phyloP scores from a whole-genome alignment of 2,888 invertebrate genomes.

The Standfussiana lucernea region DNA sequence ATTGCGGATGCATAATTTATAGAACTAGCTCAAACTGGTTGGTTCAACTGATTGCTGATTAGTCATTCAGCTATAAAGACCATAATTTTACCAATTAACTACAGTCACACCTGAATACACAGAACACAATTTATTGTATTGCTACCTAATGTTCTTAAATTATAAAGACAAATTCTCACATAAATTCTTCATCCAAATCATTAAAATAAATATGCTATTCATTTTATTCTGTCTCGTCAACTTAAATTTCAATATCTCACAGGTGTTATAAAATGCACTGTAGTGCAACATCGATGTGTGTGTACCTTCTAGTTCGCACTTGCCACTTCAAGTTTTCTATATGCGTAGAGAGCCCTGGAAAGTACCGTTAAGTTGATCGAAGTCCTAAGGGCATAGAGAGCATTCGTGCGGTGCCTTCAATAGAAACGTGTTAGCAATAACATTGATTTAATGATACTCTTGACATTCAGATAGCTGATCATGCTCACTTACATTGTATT shows the following conservation, averaged over 20 bases:
- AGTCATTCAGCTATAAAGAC: conserved; percentile 28
- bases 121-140: conserved; percentile 35
- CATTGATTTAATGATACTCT: conserved; percentile 41
- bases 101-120: conserved; percentile 39
- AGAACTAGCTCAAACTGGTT: conserved; percentile 44
- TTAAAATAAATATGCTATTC: conserved; percentile 15
- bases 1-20: conserved; percentile 63
- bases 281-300: background rate
- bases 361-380: conserved; percentile 23
- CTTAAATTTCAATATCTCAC: background rate
- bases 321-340: background rate
- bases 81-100: conserved; percentile 53
- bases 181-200: conserved; percentile 16
- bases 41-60: conserved; percentile 41
- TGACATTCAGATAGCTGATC: conserved; percentile 20
- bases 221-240: conserved; percentile 21
- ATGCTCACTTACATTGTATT: conserved; percentile 22
- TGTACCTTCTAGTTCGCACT: background rate
- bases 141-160: conserved; percentile 33
- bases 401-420: conserved; percentile 21
- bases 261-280: background rate
- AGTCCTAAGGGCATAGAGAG: conserved; percentile 24
- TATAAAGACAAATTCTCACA: conserved; percentile 9
- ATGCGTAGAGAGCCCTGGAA: background rate
- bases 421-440: conserved; percentile 32